Conservation (phyloP, 2,888 invertebrate genomes). For the Xestia rhomboidea region DNA sequence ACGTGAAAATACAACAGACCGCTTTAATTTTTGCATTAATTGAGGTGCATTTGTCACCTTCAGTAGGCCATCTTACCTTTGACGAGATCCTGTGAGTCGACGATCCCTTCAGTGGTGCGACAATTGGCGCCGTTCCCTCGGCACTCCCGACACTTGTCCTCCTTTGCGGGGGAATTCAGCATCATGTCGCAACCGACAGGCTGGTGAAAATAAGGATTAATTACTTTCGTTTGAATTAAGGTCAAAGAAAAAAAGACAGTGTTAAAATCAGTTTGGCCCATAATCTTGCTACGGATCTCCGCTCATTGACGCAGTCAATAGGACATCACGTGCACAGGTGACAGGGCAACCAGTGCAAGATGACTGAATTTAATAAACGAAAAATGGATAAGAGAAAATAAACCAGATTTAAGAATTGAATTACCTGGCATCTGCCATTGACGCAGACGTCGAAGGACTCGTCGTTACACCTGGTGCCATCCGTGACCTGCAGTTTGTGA, state of each 20-base stretch:
- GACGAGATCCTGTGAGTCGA: slow-evolving; percentile 93
- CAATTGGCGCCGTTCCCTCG: slow-evolving; percentile 98
- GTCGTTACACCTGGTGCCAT: slow-evolving; percentile 96
- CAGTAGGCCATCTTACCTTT: slow-evolving; percentile 90
- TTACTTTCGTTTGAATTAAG: not conserved
- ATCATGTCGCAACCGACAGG: slow-evolving; percentile 98
- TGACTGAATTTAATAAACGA: not conserved
- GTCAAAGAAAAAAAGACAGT: not conserved
- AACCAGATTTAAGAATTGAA: too few relatives aligned
- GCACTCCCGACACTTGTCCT: slow-evolving; percentile 97
- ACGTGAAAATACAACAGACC: not conserved
- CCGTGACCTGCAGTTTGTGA: slow-evolving; percentile 94
- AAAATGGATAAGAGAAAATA: not conserved
- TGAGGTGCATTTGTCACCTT: not conserved
- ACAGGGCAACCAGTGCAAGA: not conserved
- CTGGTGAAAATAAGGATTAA: slow-evolving; percentile 81
- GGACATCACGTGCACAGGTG: not conserved
- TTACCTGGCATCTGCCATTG: slow-evolving; percentile 96
- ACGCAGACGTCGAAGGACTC: slow-evolving; percentile 98
- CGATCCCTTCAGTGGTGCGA: slow-evolving; percentile 93
- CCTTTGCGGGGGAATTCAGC: slow-evolving; percentile 95
- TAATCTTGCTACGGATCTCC: not conserved
- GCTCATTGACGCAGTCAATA: not conserved
- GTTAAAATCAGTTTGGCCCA: not conserved
- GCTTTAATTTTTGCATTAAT: not conserved